phyloP scores from a whole-genome alignment of 2,888 invertebrate species.

The Diadegma fenestrale region DNA sequence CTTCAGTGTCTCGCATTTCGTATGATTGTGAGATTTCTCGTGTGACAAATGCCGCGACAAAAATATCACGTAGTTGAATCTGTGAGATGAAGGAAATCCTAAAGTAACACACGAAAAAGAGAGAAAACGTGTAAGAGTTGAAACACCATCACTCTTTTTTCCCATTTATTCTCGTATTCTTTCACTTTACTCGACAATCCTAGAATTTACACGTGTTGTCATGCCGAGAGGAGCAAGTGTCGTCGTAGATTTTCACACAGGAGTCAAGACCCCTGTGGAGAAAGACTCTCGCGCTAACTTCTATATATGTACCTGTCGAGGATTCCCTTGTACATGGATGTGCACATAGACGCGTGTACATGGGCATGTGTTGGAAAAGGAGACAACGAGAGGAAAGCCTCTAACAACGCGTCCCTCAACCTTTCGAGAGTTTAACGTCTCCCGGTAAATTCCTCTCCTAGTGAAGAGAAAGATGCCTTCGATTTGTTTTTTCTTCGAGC shows the following conservation, averaged over 20 bases:
- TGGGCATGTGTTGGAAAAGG: not conserved
- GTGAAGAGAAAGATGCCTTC: slow-evolving; percentile 50
- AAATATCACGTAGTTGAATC: slow-evolving; percentile 22
- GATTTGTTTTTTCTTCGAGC: slow-evolving; percentile 44
- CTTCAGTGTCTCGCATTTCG: not conserved
- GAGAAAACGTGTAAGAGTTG: slow-evolving; percentile 21
- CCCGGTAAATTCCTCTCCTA: slow-evolving; percentile 68
- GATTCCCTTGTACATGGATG: not conserved
- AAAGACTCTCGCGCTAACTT: slow-evolving; percentile 31
- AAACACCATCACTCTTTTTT: slow-evolving; percentile 52
- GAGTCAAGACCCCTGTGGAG: slow-evolving; percentile 32
- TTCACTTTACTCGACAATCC: slow-evolving; percentile 58
- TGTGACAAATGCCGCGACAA: slow-evolving; percentile 7
- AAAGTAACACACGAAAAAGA: slow-evolving; percentile 7
- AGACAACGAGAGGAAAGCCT: slow-evolving; percentile 33
- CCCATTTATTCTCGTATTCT: slow-evolving; percentile 48
- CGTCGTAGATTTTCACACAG: slow-evolving; percentile 21
- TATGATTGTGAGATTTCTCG: slow-evolving; percentile 3
- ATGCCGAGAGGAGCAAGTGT: slow-evolving; percentile 53
- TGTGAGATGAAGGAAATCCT: slow-evolving; percentile 4
- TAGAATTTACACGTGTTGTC: slow-evolving; percentile 66
- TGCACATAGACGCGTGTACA: slow-evolving; percentile 1
- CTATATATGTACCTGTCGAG: not conserved
- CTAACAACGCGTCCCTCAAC: slow-evolving; percentile 18
- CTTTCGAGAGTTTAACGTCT: slow-evolving; percentile 61